Evolutionary conservation across 2,113 vertebrate species (phyloP), one percentile per base, ranked within the genome.

Genomic region (Aspidoscelis tigris): DNA sequence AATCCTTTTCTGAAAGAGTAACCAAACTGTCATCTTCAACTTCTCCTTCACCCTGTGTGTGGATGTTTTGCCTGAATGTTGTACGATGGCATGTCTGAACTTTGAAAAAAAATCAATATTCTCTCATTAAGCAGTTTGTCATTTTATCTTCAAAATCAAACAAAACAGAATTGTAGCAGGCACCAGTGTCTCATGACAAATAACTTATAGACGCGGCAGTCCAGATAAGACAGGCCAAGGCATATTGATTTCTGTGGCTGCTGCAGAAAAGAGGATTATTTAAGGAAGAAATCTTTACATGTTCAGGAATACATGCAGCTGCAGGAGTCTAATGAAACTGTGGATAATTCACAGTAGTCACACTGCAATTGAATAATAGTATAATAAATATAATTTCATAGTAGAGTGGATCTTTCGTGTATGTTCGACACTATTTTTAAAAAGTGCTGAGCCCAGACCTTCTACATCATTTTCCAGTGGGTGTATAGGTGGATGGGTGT

Each of bases 321-420:
- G 89, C 78, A 89, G 87, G 88, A 89, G 76, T 85, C 84, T 80
- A 90, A 89, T 61, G 85, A 90, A 94, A 88, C 41, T 84, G 65
- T 83, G 76, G 55, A n/a, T 73, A 73, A 79, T 84, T 78, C 83
- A 65, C 69, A 73, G 68, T 65, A 26, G 76, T 78, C 76, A 47
- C 70, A 79, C 55, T 79, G 69, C 76, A 78, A 84, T 84, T 65
- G 55, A 72, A 79, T 26, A 73, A 50, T n/a, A 72, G 55, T 18
- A 47, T 79, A 84, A 72, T 84, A 73, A 84, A 72, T 61, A 65
- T 21, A 64, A 65, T 93, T 91, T 91, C 61, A 78, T 73, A 78
- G 85, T 85, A 88, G 87, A 93, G 89, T 87, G 90, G 89, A 85
- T 80, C 89, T 92, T 92, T 93, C 76, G 91, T 93, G 88, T 92